Base-by-base conservation (phyloP, 2,113 vertebrate genomes). In the Myiozetetes cayanensis region DNA sequence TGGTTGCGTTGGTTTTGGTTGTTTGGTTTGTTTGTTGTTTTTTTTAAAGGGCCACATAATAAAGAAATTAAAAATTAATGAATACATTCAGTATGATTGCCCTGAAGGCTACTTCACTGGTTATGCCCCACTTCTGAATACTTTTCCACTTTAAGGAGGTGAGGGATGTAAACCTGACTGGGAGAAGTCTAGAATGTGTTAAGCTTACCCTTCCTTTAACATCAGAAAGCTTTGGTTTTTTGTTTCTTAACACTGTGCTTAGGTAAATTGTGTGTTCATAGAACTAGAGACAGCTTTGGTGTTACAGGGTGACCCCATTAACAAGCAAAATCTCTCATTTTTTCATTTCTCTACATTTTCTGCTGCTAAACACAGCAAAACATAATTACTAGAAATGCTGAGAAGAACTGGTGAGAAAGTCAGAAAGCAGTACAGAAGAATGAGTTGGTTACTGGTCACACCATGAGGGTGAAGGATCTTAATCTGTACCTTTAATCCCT, bases 1-100 rank as follows among this genome's bases (percentile, higher is more conserved):
- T 0, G 1, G 5, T 1, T 68, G 30, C 4, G 6, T 23, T 41
- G 39, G 39, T 41, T 41, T 35, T 24, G 20, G 3, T 22, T 46
- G 39, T 12, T 41, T 41, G 39, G 9, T 27, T 18, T 4, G n/a
- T n/a, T n/a, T n/a, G n/a, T n/a, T n/a, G n/a, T 58, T 46, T 11
- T 27, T 19, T 39, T 35, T 18, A 35, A 39, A 58, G 59, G 12
- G 7, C 19, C 14, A 12, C 14, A 28, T 6, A n/a, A 27, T 49
- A 28, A 77, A 62, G 24, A 77, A 87, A 76, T 41, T 14, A 47
- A 80, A 62, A 72, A 75, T 70, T 65, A 77, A 75, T 50, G 20
- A 61, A 2, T 50, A 27, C 37, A 1, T 75, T 75, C 68, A 16
- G 30, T 65, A 8, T 55, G 44, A 50, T 56, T 93, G 66, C 53